Percentiles rank a stretch among this genome's conserved stretches.
Conservation (phyloP, 2,888 invertebrate genomes). For the Sympetrum striolatum region DNA sequence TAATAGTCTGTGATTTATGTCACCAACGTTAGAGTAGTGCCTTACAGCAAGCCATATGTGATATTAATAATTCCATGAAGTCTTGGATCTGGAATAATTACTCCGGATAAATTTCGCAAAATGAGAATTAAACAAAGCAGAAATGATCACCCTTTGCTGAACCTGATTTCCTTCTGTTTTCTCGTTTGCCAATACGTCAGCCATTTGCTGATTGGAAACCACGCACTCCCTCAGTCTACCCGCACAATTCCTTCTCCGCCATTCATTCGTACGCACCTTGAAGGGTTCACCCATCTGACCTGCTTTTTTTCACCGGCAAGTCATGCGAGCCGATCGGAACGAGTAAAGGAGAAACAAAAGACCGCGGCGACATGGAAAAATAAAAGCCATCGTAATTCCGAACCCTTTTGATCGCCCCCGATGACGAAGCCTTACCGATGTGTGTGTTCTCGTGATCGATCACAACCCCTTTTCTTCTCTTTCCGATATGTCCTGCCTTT, state of each 20-base stretch:
- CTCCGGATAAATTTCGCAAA: too few species aligned
- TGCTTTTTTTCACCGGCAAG: not conserved
- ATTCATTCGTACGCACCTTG: too few species aligned
- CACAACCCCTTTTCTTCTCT: not conserved
- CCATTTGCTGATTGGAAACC: slow-evolving; percentile 37
- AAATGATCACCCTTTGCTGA: too few species aligned
- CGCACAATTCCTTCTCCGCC: too few species aligned
- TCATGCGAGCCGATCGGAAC: slow-evolving; percentile 6
- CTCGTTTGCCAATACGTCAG: not conserved
- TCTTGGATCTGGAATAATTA: too few species aligned
- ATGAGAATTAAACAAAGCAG: too few species aligned
- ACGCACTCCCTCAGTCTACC: not conserved
- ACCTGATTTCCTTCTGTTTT: not conserved
- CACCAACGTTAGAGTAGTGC: too few species aligned
- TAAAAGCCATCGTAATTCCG: not conserved
- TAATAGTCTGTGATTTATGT: too few species aligned
- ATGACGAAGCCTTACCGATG: slow-evolving; percentile 15
- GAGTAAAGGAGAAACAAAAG: not conserved
- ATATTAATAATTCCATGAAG: too few species aligned
- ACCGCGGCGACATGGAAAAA: not conserved
- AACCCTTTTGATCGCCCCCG: not conserved
- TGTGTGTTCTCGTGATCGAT: slow-evolving; percentile 1
- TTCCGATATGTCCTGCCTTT: not conserved
- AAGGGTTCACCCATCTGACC: not conserved
- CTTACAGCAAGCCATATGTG: too few species aligned